Conservation (phyloP, 2,888 invertebrate species). For the Steinernema hermaphroditum region DNA sequence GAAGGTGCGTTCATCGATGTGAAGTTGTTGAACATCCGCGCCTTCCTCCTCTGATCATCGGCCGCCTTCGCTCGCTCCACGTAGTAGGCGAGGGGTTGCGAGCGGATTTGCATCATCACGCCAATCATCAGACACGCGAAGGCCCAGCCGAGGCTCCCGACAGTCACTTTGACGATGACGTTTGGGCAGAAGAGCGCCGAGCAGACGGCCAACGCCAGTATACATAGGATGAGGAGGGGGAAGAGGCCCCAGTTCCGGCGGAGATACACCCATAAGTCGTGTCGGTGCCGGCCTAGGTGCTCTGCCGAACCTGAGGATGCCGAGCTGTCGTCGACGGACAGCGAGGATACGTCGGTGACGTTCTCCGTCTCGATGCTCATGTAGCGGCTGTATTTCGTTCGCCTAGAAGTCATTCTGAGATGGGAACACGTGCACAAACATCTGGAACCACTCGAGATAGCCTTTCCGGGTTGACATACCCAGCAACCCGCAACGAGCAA, state of each 20-base stretch:
- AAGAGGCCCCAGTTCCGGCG: neutral
- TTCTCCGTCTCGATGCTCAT: conserved; percentile 28
- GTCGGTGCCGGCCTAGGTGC: neutral
- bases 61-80: conserved; percentile 3
- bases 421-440: neutral
- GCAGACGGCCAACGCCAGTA: neutral
- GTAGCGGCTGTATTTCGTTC: neutral
- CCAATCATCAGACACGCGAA: conserved; percentile 17
- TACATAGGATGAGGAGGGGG: neutral
- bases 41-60: conserved; percentile 15
- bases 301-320: conserved; percentile 1
- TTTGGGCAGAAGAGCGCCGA: conserved; percentile 13
- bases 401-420: conserved; percentile 13
- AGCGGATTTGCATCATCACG: conserved; percentile 14
- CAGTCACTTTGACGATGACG: conserved; percentile 9
- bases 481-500: neutral
- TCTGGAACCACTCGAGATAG: neutral
- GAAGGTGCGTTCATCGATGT: conserved; percentile 22
- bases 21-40: conserved; percentile 25
- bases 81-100: conserved; percentile 10
- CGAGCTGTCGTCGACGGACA: neutral
- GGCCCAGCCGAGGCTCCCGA: conserved; percentile 2
- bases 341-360: conserved; percentile 21
- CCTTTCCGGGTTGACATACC: neutral
- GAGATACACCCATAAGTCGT: conserved; percentile 22